A percentile compares a stretch with the other conserved stretches of the same genome.
phyloP scores from a whole-genome alignment of 23 tunicate genomes.

The Ciona savignyi region DNA sequence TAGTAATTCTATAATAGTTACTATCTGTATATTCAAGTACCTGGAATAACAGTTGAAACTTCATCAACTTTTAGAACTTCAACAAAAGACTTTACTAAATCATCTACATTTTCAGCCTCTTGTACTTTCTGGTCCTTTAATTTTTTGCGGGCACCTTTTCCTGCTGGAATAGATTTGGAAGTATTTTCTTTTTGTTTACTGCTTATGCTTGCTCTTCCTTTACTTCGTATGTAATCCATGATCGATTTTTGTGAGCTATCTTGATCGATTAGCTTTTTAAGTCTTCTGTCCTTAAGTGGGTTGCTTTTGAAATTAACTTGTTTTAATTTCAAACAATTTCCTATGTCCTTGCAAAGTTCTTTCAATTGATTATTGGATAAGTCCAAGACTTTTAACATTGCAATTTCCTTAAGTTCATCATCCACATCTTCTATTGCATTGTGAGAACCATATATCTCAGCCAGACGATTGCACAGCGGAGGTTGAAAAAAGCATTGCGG shows the following conservation, averaged over 20 bases:
- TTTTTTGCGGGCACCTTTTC: conserved; percentile 30
- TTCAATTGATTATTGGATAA: conserved; percentile 48
- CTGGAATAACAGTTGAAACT: conserved; percentile 4
- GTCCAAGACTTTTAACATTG: conserved; percentile 46
- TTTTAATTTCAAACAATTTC: conserved; percentile 59
- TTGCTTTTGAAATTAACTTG: conserved; percentile 49
- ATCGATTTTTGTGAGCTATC: conserved; percentile 66
- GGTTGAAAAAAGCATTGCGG: conserved; percentile 24
- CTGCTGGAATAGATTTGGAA: background rate
- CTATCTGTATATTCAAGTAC: no score
- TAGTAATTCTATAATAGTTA: no score
- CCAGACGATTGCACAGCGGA: conserved; percentile 40
- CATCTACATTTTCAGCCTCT: conserved; percentile 25
- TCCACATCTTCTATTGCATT: conserved; percentile 55
- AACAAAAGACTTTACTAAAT: conserved; percentile 18
- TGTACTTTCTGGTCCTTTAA: conserved; percentile 35
- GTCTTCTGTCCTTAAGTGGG: conserved; percentile 73
- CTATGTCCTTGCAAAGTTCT: conserved; percentile 58
- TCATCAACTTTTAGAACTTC: conserved; percentile 26
- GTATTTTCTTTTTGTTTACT: conserved; percentile 4
- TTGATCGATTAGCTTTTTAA: conserved; percentile 78
- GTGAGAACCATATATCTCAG: conserved; percentile 65
- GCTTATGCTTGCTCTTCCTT: conserved; percentile 46
- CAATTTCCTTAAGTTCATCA: conserved; percentile 52
- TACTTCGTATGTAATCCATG: conserved; percentile 73